Base-by-base conservation (phyloP, 2,113 vertebrate genomes). In the Solenodon paradoxus region DNA sequence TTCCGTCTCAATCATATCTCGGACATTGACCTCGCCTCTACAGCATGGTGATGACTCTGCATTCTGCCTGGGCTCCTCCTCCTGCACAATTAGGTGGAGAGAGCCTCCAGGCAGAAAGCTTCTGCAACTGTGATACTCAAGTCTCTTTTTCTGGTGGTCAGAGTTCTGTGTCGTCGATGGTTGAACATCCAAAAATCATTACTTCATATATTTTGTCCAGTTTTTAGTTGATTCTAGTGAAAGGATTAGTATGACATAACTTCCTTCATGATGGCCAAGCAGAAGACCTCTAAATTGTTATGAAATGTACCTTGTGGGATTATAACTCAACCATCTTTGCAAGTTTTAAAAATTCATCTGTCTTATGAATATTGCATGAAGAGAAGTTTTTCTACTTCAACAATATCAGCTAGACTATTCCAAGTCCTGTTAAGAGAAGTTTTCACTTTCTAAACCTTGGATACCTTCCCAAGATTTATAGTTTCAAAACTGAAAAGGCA, bases 361-460 rank as follows among this genome's bases (percentile, higher is more conserved):
- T 83, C 69, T 93, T 74, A 93, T 95, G 92, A 95, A 97, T 95
- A 95, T 95, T 97, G 74, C 90, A 95, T 93, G 87, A 95, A 49
- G 55, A 61, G 40, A 1, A 88, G 57, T 97, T 77, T 88, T 68
- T 35, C 30, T 90, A 59, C 64, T 85, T 88, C 45, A 53, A 47
- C 53, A 80, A 66, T 87, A 92, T 79, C 78, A 59, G 90, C 45
- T 64, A 84, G 82, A 79, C 45, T 89, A 53, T 95, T 11, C 51
- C 30, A 82, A 79, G 71, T 68, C 75, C 64, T 32, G 47, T 51
- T 55, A 75, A 89, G 61, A 59, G 88, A 79, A 89, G 49, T 88
- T 91, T 94, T 94, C n/a, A 55, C 16, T 75, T 74, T 12, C 57
- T 66, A 53, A 68, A 53, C 59, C 69, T 93, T 95, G 87, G 93